Conservation (phyloP, 2,888 invertebrate species). For the Chromoteleia sp. region DNA sequence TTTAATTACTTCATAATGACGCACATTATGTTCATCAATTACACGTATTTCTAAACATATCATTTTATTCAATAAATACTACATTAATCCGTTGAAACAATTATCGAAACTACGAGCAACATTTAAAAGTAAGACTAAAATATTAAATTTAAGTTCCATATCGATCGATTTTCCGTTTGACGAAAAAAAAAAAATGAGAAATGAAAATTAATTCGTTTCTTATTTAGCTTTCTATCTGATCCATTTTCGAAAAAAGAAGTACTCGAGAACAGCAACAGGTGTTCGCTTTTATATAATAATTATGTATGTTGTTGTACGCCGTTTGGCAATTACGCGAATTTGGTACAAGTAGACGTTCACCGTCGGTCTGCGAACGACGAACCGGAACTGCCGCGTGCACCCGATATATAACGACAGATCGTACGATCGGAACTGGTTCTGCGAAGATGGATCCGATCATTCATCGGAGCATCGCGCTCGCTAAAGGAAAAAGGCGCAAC, state of each 20-base stretch:
- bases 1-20: too few relatives aligned
- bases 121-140: too few relatives aligned
- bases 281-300: conserved; percentile 51
- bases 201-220: conserved; percentile 7
- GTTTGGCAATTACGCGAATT: conserved; percentile 53
- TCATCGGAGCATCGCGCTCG: conserved; percentile 28
- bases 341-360: conserved; percentile 34
- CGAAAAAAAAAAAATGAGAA: too few relatives aligned
- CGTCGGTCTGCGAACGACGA: conserved; percentile 31
- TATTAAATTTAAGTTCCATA: too few relatives aligned
- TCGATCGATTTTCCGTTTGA: too few relatives aligned
- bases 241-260: conserved; percentile 27
- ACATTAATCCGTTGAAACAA: too few relatives aligned
- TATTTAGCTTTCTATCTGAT: not conserved
- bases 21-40: too few relatives aligned
- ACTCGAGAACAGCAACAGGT: conserved; percentile 39
- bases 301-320: conserved; percentile 42
- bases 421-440: conserved; percentile 62
- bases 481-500: conserved; percentile 37
- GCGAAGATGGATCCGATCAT: conserved; percentile 45
- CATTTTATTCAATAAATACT: too few relatives aligned
- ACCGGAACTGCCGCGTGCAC: conserved; percentile 52
- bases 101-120: too few relatives aligned
- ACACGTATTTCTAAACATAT: too few relatives aligned
- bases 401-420: conserved; percentile 39